Base-by-base conservation (phyloP, 2,888 invertebrate genomes). In the Aphidoletes aphidimyza region DNA sequence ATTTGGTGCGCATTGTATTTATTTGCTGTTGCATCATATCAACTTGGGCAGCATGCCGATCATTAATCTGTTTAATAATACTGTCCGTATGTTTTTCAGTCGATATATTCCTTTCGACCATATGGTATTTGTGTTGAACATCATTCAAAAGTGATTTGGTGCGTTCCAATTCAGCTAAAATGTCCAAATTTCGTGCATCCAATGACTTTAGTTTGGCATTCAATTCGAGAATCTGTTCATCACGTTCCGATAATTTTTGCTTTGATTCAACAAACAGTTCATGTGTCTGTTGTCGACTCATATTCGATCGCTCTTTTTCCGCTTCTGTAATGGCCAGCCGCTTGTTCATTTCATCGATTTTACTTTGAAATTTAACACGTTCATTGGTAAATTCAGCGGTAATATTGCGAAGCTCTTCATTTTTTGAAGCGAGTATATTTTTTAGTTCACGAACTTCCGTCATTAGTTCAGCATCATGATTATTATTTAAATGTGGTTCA, bases 251-350 rank as follows among this genome's bases (percentile, higher is more conserved):
- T 83, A 89, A 88, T 85, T 88, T 89, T 69, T 88, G 88, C 85
- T 90, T 90, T 47, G 88, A 88, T 19, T 90, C 90, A 3, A 90
- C 93, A 86, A 94, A 91, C 86, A 93, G 90, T 87, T 93, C 92
- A 88, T 94, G 93, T n/a, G 92, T 91, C 87, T 93, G 92, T 87
- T 92, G 91, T 85, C 92, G 89, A 0, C 92, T 92, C 14, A 92
- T 88, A 85, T 92, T 91, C 0, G 92, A 91, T 85, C 92, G 92
- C 85, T 93, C 93, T 69, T 91, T 90, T 87, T 94, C 94, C 34
- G 92, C 92, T 86, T 93, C 91, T 0, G 92, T 90, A 0, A 93
- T 91, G 0, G 91, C 89, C 0, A 94, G 89, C 69, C 92, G 91
- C 81, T 92, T 92, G n/a, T 91, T 90, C 30, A 92, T 88, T 83